Evolutionary conservation across 2,888 invertebrate genomes (phyloP), one percentile per base, ranked within the genome.

Genomic region (Phasia obesa): DNA sequence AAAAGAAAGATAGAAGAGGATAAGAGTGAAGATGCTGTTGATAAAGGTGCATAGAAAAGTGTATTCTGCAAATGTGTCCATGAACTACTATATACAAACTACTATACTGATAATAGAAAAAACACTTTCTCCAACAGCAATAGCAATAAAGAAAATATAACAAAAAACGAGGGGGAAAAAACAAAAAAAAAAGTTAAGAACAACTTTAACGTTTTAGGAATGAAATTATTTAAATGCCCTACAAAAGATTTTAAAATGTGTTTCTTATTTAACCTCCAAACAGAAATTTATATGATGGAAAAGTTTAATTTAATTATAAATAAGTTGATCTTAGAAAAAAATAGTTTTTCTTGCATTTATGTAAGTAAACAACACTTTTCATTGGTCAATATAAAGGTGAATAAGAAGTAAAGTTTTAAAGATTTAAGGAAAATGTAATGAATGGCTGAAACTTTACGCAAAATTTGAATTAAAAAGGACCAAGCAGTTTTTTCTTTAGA

Each of bases 31-130:
- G 69, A 60, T 25, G 31, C 4, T 60, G 31, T 62, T 53, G 62
- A 70, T 47, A 44, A 35, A 77, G 69, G 21, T 59, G 25, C 19
- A 73, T 51, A 19, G 11, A 19, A 62, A 59, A 73, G 31, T 47
- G 17, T 62, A 62, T 44, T 31, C 35, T 64, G 17, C 21, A 73
- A 71, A 73, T 35, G 44, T 73, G 79, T 73, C 73, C 79, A 65
- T 79, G 78, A 79, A 79, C 71, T 59, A 51, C 17, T n/a, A n/a
- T n/a, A n/a, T n/a, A n/a, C n/a, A n/a, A 79, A 79, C 71, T 59
- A 51, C 17, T 62, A 60, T 53, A 65, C 59, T 15, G 42, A 51
- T 25, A 59, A 59, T 27, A 31, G 51, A 69, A 75, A 74, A 38
- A 71, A 65, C 44, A 64, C 64, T 79, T 64, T 73, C 65, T 51